Evolutionary conservation across 2,113 vertebrate species (phyloP).

Genomic region (Cettia cetti): DNA sequence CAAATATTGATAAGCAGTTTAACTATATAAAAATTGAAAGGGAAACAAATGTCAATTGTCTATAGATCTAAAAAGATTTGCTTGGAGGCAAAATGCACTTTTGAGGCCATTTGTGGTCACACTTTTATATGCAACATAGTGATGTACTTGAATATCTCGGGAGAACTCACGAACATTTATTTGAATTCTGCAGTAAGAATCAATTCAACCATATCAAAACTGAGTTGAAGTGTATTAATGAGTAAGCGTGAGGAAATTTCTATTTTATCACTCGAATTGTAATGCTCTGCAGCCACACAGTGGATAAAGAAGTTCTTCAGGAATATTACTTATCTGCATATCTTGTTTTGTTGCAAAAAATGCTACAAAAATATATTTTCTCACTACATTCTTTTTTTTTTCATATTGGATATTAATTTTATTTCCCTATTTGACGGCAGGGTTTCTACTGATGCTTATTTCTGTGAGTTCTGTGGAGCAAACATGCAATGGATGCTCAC

Average conservation of each 20-base stretch:
- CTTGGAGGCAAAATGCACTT: background rate
- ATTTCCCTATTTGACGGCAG: background rate
- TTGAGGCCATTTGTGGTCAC: background rate
- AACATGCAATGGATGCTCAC: accelerated
- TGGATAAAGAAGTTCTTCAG: background rate
- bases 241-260: background rate
- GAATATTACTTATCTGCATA: background rate
- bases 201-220: background rate
- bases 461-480: background rate
- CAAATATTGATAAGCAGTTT: background rate
- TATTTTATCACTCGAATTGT: background rate
- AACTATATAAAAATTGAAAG: background rate
- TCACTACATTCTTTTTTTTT: background rate
- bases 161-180: background rate
- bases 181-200: background rate
- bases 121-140: background rate
- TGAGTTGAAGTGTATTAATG: background rate
- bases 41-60: background rate
- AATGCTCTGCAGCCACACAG: background rate
- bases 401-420: background rate
- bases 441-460: background rate
- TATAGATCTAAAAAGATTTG: background rate
- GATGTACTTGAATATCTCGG: background rate
- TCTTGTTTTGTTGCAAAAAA: background rate
- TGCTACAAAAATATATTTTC: background rate